These are phyloP conservation scores for Achlya flavicornis DNA, from an alignment of 2,888 invertebrate species.

Conservation along the genomic window DNA sequence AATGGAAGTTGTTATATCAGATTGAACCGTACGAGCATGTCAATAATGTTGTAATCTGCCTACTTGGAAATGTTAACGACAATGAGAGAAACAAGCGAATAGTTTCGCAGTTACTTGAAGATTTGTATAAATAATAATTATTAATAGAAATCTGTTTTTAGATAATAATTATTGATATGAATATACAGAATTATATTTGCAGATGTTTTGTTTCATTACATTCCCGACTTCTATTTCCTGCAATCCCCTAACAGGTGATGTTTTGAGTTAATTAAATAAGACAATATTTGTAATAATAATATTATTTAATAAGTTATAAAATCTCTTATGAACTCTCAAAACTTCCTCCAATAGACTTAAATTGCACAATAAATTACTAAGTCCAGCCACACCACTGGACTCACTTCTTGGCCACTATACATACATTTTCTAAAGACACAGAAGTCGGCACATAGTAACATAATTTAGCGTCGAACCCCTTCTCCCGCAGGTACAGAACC, in stretches of 20 bases:
- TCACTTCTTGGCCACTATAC: conserved; percentile 84
- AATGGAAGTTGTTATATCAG: not conserved
- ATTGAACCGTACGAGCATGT: not conserved
- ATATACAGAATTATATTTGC: conserved; percentile 77
- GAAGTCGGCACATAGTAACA: conserved; percentile 86
- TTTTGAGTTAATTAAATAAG: not conserved
- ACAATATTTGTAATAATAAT: not conserved
- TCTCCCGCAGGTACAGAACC: conserved; percentile 82
- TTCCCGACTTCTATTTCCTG: not conserved
- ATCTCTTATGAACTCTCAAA: not conserved
- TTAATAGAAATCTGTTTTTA: conserved; percentile 56
- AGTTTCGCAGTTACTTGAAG: conserved; percentile 20
- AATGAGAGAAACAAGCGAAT: not conserved
- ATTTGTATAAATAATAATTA: conserved; percentile 53
- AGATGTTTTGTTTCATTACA: conserved; percentile 41
- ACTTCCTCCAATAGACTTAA: not conserved
- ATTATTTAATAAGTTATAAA: not conserved
- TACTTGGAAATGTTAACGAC: not conserved
- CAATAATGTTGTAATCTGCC: not conserved
- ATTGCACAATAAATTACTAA: not conserved
- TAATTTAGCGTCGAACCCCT: conserved; percentile 85
- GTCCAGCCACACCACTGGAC: conserved; percentile 14
- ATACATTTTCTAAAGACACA: conserved; percentile 91
- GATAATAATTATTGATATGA: conserved; percentile 69
- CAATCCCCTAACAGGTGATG: not conserved